phyloP scores from a whole-genome alignment of 2,113 vertebrate genomes.

The Nansenia antarctica region DNA sequence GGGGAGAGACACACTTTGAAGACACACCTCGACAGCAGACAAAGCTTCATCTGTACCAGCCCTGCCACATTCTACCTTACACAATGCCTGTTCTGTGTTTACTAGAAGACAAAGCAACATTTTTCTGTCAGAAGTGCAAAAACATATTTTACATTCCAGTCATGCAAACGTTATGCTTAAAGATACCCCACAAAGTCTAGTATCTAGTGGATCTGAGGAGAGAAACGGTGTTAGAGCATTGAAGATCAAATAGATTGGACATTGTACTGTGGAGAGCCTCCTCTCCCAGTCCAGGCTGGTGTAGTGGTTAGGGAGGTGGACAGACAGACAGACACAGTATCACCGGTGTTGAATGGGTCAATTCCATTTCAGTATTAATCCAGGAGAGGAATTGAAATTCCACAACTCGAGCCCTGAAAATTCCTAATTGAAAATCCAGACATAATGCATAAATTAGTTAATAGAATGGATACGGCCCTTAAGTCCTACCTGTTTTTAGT shows the following conservation, averaged over 20 bases:
- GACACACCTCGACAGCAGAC: not conserved
- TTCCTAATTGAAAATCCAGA: too few species aligned
- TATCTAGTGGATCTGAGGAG: not conserved
- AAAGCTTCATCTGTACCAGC: not conserved
- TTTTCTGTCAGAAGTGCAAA: not conserved
- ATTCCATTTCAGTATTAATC: too few species aligned
- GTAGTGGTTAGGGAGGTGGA: not conserved
- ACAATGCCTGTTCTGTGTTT: not conserved
- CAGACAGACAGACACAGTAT: too few species aligned
- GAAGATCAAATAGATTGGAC: not conserved
- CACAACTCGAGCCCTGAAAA: too few species aligned
- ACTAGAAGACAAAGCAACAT: not conserved
- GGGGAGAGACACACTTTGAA: conserved; percentile 3
- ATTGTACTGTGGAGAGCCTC: not conserved
- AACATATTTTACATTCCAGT: not conserved
- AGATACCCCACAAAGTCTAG: not conserved
- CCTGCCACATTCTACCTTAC: not conserved
- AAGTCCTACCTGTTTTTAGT: too few species aligned
- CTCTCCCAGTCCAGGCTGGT: not conserved
- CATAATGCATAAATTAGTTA: too few species aligned
- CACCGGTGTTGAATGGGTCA: too few species aligned
- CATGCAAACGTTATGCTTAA: not conserved
- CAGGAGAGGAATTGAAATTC: too few species aligned
- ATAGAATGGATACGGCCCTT: too few species aligned
- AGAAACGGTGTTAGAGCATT: not conserved